Conservation (phyloP, 2,888 invertebrate species). For the Drosophila infuscata region DNA sequence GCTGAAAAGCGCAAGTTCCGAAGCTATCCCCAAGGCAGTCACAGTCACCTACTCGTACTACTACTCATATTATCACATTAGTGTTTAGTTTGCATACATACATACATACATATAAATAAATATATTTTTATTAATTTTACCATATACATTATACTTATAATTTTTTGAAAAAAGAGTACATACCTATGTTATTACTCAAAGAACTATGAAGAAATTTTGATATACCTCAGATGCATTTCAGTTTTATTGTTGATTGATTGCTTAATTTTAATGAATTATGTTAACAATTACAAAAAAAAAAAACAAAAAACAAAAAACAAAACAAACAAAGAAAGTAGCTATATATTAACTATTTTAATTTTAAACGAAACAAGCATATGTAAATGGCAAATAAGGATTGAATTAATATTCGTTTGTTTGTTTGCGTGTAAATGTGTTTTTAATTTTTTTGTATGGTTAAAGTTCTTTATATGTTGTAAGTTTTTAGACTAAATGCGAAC, state of each 20-base stretch:
- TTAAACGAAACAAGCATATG: constrained; percentile 30
- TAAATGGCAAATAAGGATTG: constrained; percentile 26
- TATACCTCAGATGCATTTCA: constrained; percentile 85
- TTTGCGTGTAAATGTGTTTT: constrained; percentile 43
- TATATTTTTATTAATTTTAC: constrained; percentile 21
- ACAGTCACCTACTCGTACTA: constrained; percentile 72
- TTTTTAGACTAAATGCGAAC: constrained; percentile 69
- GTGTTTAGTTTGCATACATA: constrained; percentile 58
- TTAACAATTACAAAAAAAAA: constrained; percentile 21
- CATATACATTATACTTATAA: constrained; percentile 24
- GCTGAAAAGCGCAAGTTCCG: neutral
- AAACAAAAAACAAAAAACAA: neutral
- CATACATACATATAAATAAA: constrained; percentile 17
- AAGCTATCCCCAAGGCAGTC: constrained; percentile 38
- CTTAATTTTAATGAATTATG: constrained; percentile 70
- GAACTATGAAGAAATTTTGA: constrained; percentile 85
- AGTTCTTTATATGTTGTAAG: constrained; percentile 56
- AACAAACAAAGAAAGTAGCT: constrained; percentile 18
- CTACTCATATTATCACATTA: constrained; percentile 75
- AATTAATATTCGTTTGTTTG: constrained; percentile 25
- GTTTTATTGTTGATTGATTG: constrained; percentile 83
- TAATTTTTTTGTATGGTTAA: constrained; percentile 53
- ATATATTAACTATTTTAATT: constrained; percentile 46
- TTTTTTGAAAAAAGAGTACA: constrained; percentile 62
- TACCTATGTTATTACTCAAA: constrained; percentile 59